A percentile compares a stretch with the other conserved stretches of the same genome.
phyloP scores from a whole-genome alignment of 2,797 vertebrate species.

The Hydrophis major region DNA sequence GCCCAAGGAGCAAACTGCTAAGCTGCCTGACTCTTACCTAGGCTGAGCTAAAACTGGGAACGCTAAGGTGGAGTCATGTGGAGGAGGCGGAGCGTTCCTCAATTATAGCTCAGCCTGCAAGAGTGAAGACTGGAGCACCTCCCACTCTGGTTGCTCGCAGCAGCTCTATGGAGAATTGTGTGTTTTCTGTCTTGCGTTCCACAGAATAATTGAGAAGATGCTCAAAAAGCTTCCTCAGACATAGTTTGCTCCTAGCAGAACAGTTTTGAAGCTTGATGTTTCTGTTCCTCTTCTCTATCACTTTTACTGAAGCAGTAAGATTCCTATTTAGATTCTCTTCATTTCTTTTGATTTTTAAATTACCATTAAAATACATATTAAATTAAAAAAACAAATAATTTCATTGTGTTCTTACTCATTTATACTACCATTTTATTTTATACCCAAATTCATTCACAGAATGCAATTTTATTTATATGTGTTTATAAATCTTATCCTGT shows the following conservation, averaged over 20 bases:
- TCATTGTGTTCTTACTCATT: neutral
- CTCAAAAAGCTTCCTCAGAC: neutral
- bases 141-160: too few species aligned
- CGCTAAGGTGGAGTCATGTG: too few species aligned
- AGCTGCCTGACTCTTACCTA: too few species aligned
- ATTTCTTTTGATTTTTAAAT: neutral
- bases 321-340: neutral
- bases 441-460: neutral
- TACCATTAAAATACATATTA: neutral
- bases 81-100: too few species aligned
- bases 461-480: neutral
- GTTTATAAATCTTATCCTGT: neutral
- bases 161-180: neutral
- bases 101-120: too few species aligned
- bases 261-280: neutral
- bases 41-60: too few species aligned
- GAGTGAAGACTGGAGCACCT: too few species aligned
- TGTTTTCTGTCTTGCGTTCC: neutral
- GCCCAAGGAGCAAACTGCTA: too few species aligned
- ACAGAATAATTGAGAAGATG: neutral
- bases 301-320: neutral
- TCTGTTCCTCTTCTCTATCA: neutral
- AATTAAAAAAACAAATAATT: neutral
- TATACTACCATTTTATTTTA: neutral
- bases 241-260: neutral